Evolutionary conservation across 2,113 vertebrate genomes (phyloP), one percentile per base, ranked within the genome.

Genomic region (Oncorhynchus tshawytscha): DNA sequence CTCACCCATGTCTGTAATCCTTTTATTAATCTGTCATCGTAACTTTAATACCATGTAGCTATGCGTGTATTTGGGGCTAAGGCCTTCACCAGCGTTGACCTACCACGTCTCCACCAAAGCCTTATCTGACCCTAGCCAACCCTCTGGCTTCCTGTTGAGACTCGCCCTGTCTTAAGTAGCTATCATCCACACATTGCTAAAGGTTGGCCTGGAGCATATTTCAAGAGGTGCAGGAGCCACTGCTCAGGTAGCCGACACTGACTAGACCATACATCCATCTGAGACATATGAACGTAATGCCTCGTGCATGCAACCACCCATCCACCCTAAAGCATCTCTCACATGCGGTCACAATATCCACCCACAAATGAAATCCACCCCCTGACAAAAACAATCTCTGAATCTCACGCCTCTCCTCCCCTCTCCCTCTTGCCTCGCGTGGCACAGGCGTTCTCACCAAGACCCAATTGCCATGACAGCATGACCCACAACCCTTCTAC

Each of bases 391-490:
- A 62, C 48, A 78, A 85, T 83, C 84, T 82, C 85, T 73, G 76
- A 73, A 74, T 84, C 88, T 82, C 49, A 6, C 27, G 4, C 29
- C 65, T 67, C 16, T 48, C 39, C 83, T 86, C 60, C n/a, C 80
- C 48, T 86, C 85, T 82, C 83, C 72, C 83, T 78, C 76, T 73
- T 81, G 51, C 80, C 86, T 84, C 65, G 75, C 81, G 0, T 84
- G 88, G 89, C 88, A 79, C 13, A 51, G 67, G 66, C 8, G 78
- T 91, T 91, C 85, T 81, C 88, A 12, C 90, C 74, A 77, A 49
- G 83, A 76, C 80, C 81, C 87, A 90, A 90, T 92, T 76, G 87
- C 81, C 81, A 78, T 91, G 92, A 91, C 91, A 91, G 90, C 80
- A 75, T 88, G 86, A 88, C 88, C 88, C 88, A 86, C 80, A 79